A percentile compares a stretch with the other conserved stretches of the same genome.
Conservation (phyloP, 2,113 vertebrate species). For the Platysternon megacephalum region DNA sequence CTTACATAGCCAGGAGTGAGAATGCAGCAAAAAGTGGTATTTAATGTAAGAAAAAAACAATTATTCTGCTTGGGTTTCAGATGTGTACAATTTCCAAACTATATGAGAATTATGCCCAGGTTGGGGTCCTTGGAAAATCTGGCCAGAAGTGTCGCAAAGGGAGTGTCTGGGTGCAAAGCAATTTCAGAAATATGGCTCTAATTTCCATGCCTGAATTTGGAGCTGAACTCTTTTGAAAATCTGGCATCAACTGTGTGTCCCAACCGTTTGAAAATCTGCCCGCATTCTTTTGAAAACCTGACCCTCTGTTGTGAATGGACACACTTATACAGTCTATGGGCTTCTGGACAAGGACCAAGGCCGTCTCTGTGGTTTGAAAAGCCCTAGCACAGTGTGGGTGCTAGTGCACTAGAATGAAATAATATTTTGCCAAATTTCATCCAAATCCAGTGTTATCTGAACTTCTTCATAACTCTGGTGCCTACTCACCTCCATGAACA, state of each 20-base stretch:
- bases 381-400: conserved; percentile 60
- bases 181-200: not conserved
- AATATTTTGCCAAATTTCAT: conserved; percentile 46
- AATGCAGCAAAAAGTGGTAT: not conserved
- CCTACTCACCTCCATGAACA: conserved; percentile 44
- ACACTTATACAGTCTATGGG: not conserved
- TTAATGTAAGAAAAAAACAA: not conserved
- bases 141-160: not conserved
- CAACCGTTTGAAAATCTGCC: no score
- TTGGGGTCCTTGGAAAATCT: not conserved
- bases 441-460: conserved; percentile 52
- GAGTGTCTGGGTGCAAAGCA: not conserved
- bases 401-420: not conserved
- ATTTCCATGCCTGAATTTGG: not conserved
- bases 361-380: conserved; percentile 21
- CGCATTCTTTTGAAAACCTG: not conserved
- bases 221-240: not conserved
- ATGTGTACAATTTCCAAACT: not conserved
- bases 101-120: not conserved
- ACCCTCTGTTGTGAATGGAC: not conserved
- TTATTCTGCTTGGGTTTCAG: not conserved
- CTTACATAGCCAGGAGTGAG: not conserved
- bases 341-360: conserved; percentile 25
- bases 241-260: not conserved
- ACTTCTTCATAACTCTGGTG: conserved; percentile 47